phyloP scores from a whole-genome alignment of 2,888 invertebrate species.

The Nomada fabriciana region DNA sequence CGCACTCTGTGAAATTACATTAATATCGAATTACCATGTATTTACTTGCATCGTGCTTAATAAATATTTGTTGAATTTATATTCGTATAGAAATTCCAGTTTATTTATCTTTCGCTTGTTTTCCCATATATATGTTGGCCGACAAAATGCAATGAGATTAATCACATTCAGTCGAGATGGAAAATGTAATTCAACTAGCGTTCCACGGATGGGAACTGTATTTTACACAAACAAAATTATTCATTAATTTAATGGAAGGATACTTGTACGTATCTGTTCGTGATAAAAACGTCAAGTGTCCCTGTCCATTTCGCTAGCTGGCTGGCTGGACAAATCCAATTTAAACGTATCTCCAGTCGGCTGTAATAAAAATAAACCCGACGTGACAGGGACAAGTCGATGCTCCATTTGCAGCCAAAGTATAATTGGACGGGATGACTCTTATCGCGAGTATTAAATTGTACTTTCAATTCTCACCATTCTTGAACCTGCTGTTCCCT shows the following conservation, averaged over 20 bases:
- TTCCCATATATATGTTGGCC: no score
- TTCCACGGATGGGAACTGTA: neutral
- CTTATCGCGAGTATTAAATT: neutral
- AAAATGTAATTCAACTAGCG: neutral
- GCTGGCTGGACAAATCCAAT: conserved; percentile 48
- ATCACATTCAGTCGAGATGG: neutral
- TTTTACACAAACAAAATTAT: conserved; percentile 18
- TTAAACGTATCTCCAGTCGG: conserved; percentile 37
- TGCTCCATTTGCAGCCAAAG: conserved; percentile 27
- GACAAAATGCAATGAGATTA: neutral
- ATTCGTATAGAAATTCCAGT: no score
- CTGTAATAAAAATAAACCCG: conserved; percentile 45
- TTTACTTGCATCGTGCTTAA: no score
- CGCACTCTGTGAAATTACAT: no score
- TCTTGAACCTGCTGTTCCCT: neutral
- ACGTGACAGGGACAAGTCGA: conserved; percentile 19
- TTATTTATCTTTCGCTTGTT: no score
- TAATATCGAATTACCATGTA: no score
- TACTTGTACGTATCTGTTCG: neutral
- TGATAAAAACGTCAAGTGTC: conserved; percentile 32
- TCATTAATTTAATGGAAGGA: conserved; percentile 30
- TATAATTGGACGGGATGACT: neutral
- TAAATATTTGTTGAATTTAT: no score
- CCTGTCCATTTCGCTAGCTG: conserved; percentile 10
- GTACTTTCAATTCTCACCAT: neutral